Percentiles rank a stretch among this genome's conserved stretches.
These are phyloP conservation scores for Neolamprologus fasciatus DNA, from an alignment of 2,113 vertebrate species.

Conservation along the genomic window DNA sequence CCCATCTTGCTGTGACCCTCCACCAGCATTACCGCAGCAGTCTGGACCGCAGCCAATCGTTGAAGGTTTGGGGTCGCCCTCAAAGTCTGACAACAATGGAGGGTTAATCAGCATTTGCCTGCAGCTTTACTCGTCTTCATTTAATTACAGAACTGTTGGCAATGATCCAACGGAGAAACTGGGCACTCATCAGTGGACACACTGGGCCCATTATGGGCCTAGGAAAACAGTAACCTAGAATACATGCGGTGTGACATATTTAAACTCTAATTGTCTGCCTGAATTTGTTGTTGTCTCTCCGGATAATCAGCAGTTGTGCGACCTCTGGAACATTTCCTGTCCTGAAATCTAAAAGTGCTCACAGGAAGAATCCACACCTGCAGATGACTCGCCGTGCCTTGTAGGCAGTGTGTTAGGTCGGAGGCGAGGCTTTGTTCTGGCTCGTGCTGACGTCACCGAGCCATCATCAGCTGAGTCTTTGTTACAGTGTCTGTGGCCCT, in stretches of 20 bases:
- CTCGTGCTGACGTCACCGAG: slow-evolving; percentile 17
- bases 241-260: neutral
- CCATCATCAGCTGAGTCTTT: slow-evolving; percentile 47
- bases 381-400: neutral
- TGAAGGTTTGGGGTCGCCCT: neutral
- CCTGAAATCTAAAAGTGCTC: neutral
- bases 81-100: neutral
- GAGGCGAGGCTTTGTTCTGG: slow-evolving; percentile 27
- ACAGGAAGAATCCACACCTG: neutral
- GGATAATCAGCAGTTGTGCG: neutral
- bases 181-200: neutral
- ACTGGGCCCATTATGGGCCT: neutral
- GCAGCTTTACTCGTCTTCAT: neutral
- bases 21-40: neutral
- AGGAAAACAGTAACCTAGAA: neutral
- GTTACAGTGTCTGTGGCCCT: slow-evolving; percentile 18
- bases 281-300: neutral
- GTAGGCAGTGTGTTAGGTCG: slow-evolving; percentile 11
- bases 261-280: neutral
- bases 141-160: neutral
- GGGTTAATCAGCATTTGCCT: neutral
- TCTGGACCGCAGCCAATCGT: neutral
- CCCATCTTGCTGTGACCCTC: neutral
- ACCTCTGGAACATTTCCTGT: neutral
- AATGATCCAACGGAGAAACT: neutral